Base-by-base conservation (phyloP, 2,888 invertebrate genomes). In the Stegophylla sp. region DNA sequence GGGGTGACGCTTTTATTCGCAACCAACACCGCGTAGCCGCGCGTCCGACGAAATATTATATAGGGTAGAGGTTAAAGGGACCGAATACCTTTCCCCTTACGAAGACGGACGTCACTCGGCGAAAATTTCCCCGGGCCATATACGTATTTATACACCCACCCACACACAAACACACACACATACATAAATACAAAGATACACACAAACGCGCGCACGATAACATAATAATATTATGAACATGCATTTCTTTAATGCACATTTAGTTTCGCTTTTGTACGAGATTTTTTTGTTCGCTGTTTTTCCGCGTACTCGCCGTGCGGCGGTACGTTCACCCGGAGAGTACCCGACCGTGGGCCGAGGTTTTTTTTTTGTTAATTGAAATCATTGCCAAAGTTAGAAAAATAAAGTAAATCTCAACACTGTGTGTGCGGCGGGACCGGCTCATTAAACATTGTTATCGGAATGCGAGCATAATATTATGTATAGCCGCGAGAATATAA, bases 331-430 rank as follows among this genome's bases (percentile, higher is more conserved):
- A 51, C n/a, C n/a, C n/a, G n/a, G n/a, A n/a, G 51, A 51, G 34
- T 20, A 26, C 23, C 4, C 59, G 43, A 56, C 56, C 56, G 63
- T 34, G 28, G 48, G 20, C 61, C 48, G 15, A 51, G 63, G 48
- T 45, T 63, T 74, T 51, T 74, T n/a, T n/a, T n/a, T n/a, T n/a
- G n/a, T n/a, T n/a, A 74, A 74, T 74, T 74, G 45, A 74, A 74
- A 74, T 51, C 48, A 28, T 63, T 51, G 26, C 41, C 20, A 53
- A 59, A 43, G 72, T 56, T 51, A 51, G 53, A 34, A 20, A 48
- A 7, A 67, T 20, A 51, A n/a, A 51, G 51, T 53, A 51, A 59
- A 43, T 41, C 23, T 23, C 17, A 59, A 59, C 56, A 20, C 12
- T 23, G 28, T 45, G n/a, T 1, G 5, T 26, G 28, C 59, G 26